Base-by-base conservation (phyloP, 2,888 invertebrate genomes). In the Galerucella pusilla region DNA sequence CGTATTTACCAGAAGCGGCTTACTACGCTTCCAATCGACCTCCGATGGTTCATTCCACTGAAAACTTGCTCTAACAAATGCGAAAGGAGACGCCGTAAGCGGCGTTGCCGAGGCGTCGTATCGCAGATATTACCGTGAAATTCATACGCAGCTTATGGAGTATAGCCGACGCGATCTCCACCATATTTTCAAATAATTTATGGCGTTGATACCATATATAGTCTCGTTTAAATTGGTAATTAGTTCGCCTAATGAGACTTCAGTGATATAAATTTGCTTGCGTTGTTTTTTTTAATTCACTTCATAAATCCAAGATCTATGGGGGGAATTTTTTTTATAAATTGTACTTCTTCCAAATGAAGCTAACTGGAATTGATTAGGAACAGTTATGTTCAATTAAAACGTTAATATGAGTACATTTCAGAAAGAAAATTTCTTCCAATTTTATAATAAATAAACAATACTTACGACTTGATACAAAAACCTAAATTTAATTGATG, bases 21-120 rank as follows among this genome's bases (percentile, higher is more conserved):
- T 57, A 70, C 69, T 35, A 64, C 66, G 71, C 73, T 69, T 35
- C 71, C 70, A 71, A 71, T 75, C 71, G 73, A 71, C 75, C 73
- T 73, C 74, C 71, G 69, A 68, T 74, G 75, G 79, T 75, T 73
- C 76, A 78, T 74, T 73, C 76, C 78, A 74, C 73, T 76, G 75
- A 78, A 78, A 76, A 76, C 74, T 75, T 71, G 64, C 61, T 71
- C 65, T 69, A 76, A 75, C 76, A 73, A 78, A 76, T 78, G 76
- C 66, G 73, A 69, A 65, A 57, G 73, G 64, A 42, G 42, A 73
- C 61, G 63, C 59, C 63, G 45, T 59, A 69, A 71, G 72, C 72
- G 60, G 14, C 54, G 72, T 72, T 72, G 72, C 72, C 72, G 52
- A 2, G 72, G 16, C 59, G 60, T 59, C 59, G 66, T 35, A 28